Evolutionary conservation across 2,113 vertebrate genomes (phyloP), one percentile per base, ranked within the genome.

Genomic region (Megalops atlanticus): DNA sequence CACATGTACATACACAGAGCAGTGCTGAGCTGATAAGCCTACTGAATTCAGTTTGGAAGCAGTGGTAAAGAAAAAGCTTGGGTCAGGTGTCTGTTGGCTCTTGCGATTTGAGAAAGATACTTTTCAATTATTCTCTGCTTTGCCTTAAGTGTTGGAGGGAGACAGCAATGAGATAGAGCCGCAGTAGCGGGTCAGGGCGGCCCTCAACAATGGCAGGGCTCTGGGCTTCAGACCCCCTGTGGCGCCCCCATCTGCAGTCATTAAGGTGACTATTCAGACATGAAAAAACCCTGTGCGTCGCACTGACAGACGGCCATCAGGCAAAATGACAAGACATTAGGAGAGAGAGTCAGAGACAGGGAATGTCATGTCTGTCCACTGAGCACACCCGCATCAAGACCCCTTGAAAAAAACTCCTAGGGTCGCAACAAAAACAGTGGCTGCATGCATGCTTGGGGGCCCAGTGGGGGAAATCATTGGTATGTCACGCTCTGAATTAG

Each of bases 241-340:
- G 84, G 96, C 78, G 94, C 93, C 94, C 95, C 96, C 96, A 96
- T 96, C 96, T 96, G 96, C 95, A 95, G 92, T 96, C 96, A 97
- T 96, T 96, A 96, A 96, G 95, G 94, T 95, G 95, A 93, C 95
- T 95, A 96, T 86, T 96, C 95, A 96, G 92, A 96, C 96, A 96
- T 96, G 95, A 96, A 96, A 91, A 95, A 90, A 95, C 95, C 94
- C 94, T 92, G 92, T 92, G 94, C 85, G 94, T 95, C 93, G 94
- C 83, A 93, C 95, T 96, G 95, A 96, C 95, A 96, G 94, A 94
- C 94, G 94, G 91, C 87, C 95, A 94, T 96, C 95, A 96, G 92
- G 92, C 94, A 92, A 93, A 87, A 90, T 94, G 95, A 96, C 94
- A 95, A 93, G 93, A 93, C 94, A 95, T 93, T 95, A 54, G 89